phyloP scores from a whole-genome alignment of 2,797 vertebrate species.

The Diplodus puntazzo region DNA sequence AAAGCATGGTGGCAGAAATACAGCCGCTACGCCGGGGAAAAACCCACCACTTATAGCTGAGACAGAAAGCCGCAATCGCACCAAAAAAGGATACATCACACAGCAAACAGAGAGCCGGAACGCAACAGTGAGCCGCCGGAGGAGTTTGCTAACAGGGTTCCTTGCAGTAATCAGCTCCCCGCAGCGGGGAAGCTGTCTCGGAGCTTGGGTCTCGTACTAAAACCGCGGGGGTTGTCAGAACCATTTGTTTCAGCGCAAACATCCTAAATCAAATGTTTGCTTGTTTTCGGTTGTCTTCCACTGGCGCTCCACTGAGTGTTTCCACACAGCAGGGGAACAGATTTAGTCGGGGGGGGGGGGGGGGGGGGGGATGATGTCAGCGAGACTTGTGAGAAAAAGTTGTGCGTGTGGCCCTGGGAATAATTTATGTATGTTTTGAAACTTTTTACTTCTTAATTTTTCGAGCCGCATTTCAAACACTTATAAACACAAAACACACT shows the following conservation, averaged over 20 bases:
- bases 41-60: slow-evolving; percentile 27
- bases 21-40: background rate
- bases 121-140: slow-evolving; percentile 43
- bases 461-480: slow-evolving; percentile 48
- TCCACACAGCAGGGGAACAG: slow-evolving; percentile 66
- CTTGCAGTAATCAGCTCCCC: slow-evolving; percentile 67
- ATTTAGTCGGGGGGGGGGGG: slow-evolving; percentile 32
- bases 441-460: slow-evolving; percentile 47
- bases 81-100: slow-evolving; percentile 39
- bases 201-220: slow-evolving; percentile 51
- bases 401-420: slow-evolving; percentile 36
- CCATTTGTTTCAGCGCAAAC: slow-evolving; percentile 71
- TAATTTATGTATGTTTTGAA: slow-evolving; percentile 49
- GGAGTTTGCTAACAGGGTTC: slow-evolving; percentile 63
- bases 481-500: slow-evolving; percentile 44
- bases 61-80: slow-evolving; percentile 32
- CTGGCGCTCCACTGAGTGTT: slow-evolving; percentile 43
- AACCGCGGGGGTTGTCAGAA: slow-evolving; percentile 64
- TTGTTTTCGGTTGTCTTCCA: slow-evolving; percentile 34
- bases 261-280: slow-evolving; percentile 72
- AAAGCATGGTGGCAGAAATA: slow-evolving; percentile 20
- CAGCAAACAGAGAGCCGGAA: slow-evolving; percentile 36
- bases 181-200: slow-evolving; percentile 54
- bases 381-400: slow-evolving; percentile 31
- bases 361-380: slow-evolving; percentile 47